A percentile compares a stretch with the other conserved stretches of the same genome.
Conservation (phyloP, 2,113 vertebrate genomes). For the Arenaria interpres region DNA sequence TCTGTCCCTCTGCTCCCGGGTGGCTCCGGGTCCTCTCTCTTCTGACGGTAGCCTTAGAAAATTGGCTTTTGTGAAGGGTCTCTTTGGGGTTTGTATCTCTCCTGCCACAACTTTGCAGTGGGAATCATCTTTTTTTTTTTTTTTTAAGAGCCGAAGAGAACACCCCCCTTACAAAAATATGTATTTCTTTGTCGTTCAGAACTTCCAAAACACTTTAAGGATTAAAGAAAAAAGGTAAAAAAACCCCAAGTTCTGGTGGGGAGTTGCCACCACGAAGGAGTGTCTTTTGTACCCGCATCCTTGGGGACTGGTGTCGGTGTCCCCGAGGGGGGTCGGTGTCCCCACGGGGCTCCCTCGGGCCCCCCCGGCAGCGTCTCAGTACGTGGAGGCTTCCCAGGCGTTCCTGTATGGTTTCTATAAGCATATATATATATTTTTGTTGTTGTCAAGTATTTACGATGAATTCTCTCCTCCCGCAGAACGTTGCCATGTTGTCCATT, state of each 20-base stretch:
- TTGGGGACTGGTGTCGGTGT: background rate
- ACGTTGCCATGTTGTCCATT: constrained; percentile 58
- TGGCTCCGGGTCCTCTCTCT: background rate
- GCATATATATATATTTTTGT: constrained; percentile 59
- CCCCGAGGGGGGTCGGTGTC: background rate
- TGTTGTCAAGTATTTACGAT: constrained; percentile 24
- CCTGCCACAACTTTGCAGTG: constrained; percentile 14
- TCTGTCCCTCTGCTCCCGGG: background rate
- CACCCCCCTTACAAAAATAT: background rate
- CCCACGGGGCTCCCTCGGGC: accelerated
- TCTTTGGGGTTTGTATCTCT: background rate
- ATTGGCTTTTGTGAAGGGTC: background rate
- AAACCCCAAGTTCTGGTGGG: background rate
- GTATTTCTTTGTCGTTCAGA: constrained; percentile 45
- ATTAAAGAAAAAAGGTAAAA: background rate
- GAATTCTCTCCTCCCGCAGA: constrained; percentile 46
- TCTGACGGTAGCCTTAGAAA: background rate
- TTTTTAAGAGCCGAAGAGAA: constrained; percentile 40
- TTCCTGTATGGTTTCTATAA: constrained; percentile 47
- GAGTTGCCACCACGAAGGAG: background rate
- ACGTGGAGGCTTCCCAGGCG: constrained; percentile 10
- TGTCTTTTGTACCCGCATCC: background rate
- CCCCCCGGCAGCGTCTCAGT: background rate
- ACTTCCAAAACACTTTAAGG: constrained; percentile 28
- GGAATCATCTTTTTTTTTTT: background rate